Evolutionary conservation across 2,888 invertebrate species (phyloP), one percentile per base, ranked within the genome.

Genomic region (Dryocosmus kuriphilus): DNA sequence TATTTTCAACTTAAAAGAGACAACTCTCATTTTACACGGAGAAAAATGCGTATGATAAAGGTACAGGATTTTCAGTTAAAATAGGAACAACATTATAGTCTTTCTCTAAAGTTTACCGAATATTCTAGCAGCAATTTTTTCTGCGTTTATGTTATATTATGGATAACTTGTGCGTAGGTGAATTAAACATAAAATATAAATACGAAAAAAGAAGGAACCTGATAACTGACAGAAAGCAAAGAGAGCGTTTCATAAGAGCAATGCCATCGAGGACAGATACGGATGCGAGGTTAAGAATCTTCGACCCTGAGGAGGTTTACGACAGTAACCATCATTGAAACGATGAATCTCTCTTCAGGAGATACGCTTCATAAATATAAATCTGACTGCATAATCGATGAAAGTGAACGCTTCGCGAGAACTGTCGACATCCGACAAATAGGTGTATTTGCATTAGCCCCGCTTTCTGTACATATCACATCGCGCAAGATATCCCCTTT

Each of bases 301-400:
- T 80, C 84, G 86, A 82, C 79, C 82, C 82, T 84, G 84, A 79
- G 67, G 79, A 82, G 79, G 83, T 86, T 86, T 86, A 86, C 80
- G 80, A 81, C 85, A 79, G 84, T 82, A 84, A 87, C 83, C 85
- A 82, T 87, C 87, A 87, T 88, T 88, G 87, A 85, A 85, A 83
- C 82, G 82, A 81, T 84, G 87, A 86, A 86, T 85, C 83, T 84
- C 82, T 32, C 80, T 76, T 79, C 80, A 82, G 81, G 83, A 81
- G 78, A 81, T 86, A 85, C 80, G 84, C 83, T 87, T 88, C 87
- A 88, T 89, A 89, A 88, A 89, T 89, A 89, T 89, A 89, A 89
- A 89, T 86, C 84, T 84, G 89, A 88, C 86, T 89, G 89, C 86
- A 89, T 89, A 89, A 89, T 89, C 88, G 87, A 89, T 89, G 87